Evolutionary conservation across 2,888 invertebrate species (phyloP).

Genomic region (Autographa pulchrina): DNA sequence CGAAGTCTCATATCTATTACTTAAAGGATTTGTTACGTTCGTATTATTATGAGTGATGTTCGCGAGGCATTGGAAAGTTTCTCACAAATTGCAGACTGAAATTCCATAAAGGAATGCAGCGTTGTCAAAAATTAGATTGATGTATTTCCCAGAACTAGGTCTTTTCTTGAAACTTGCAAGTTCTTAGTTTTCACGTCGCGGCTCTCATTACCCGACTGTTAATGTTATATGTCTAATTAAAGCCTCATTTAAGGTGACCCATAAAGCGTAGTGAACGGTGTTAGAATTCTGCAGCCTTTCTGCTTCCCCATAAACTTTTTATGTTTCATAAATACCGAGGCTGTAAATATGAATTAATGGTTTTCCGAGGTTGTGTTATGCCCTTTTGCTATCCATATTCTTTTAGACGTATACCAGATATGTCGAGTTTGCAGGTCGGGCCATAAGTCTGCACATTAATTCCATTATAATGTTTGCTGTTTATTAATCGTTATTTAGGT

Average conservation of each 20-base stretch:
- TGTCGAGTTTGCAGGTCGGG: conserved; percentile 67
- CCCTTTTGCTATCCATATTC: conserved; percentile 73
- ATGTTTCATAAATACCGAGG: conserved; percentile 86
- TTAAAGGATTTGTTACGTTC: conserved; percentile 20
- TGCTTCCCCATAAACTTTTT: conserved; percentile 85
- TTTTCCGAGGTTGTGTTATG: conserved; percentile 77
- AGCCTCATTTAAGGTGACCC: conserved; percentile 80
- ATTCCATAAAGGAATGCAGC: conserved; percentile 13
- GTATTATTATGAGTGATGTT: conserved; percentile 24
- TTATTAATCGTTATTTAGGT: conserved; percentile 54
- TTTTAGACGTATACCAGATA: conserved; percentile 71
- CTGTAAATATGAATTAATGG: conserved; percentile 87
- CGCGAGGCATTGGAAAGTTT: conserved; percentile 11
- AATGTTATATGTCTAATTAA: conserved; percentile 73
- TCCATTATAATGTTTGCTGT: conserved; percentile 63
- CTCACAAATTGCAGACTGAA: conserved; percentile 4
- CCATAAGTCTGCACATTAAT: conserved; percentile 67
- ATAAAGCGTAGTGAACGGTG: conserved; percentile 74
- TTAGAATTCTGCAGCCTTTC: conserved; percentile 80
- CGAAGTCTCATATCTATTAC: conserved; percentile 7
- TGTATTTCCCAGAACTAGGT: neutral
- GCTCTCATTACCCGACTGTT: conserved; percentile 48
- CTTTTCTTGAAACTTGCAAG: conserved; percentile 2
- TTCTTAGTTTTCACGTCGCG: conserved; percentile 1
- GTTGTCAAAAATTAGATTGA: conserved; percentile 22